These are phyloP conservation scores for Danio aesculapii DNA, from an alignment of 2,797 vertebrate genomes.

Conservation along the genomic window DNA sequence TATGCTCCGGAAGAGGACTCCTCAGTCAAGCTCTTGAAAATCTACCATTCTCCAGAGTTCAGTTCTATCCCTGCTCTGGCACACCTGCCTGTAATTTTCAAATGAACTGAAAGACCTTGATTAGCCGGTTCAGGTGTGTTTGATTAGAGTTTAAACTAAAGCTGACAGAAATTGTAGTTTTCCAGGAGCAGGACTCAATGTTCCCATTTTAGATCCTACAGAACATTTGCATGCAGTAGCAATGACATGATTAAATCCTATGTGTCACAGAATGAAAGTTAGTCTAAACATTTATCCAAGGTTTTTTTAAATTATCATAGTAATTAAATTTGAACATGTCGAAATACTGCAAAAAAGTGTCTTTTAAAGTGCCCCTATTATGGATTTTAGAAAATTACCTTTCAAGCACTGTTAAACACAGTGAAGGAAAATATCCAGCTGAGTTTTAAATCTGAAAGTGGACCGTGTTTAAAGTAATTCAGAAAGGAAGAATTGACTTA, in stretches of 20 bases:
- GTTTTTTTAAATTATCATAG: too few relatives aligned
- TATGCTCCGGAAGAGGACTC: neutral
- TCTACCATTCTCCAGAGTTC: slow-evolving; percentile 1
- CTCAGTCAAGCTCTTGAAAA: slow-evolving; percentile 10
- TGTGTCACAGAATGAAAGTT: too few relatives aligned
- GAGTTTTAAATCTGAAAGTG: too few relatives aligned
- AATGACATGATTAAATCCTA: neutral
- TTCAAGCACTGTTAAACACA: too few relatives aligned
- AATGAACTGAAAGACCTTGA: slow-evolving; percentile 5
- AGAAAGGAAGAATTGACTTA: too few relatives aligned
- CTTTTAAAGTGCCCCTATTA: too few relatives aligned
- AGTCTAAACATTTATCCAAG: too few relatives aligned
- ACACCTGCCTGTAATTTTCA: slow-evolving; percentile 24
- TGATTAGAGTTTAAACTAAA: neutral
- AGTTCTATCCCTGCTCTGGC: neutral
- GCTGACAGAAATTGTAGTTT: slow-evolving; percentile 1
- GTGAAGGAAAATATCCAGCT: too few relatives aligned
- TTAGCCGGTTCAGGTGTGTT: slow-evolving; percentile 4
- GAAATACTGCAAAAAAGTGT: too few relatives aligned
- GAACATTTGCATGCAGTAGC: neutral
- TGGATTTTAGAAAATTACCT: too few relatives aligned
- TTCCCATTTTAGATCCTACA: neutral
- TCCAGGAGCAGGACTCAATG: neutral
- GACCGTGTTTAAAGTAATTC: too few relatives aligned
- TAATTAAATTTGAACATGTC: too few relatives aligned